These are phyloP conservation scores for Ciconia stormi DNA, from an alignment of 2,113 vertebrate genomes.

Conservation along the genomic window DNA sequence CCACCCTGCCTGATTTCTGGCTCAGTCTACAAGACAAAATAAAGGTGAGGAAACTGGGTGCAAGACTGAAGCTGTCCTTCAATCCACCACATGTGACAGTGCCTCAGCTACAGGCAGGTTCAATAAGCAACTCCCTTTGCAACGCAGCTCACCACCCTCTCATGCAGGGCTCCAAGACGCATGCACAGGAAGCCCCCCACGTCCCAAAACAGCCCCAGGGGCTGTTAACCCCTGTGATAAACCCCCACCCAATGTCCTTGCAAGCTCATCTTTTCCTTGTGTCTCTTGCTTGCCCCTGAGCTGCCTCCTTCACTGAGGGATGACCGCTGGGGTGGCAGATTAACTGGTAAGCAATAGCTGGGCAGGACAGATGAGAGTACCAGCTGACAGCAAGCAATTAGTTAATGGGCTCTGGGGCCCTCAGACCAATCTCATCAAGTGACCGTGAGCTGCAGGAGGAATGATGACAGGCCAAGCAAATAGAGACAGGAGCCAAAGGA, in stretches of 20 bases:
- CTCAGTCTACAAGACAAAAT: not conserved
- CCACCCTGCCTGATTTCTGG: not conserved
- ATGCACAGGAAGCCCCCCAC: too few species aligned
- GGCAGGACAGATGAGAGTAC: not conserved
- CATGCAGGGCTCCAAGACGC: not conserved
- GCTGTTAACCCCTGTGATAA: not conserved
- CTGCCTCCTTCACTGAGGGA: not conserved
- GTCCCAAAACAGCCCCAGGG: not conserved
- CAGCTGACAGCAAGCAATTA: conserved; percentile 46
- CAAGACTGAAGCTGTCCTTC: not conserved
- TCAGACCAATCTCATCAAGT: conserved; percentile 41
- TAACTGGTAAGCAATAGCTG: conserved; percentile 2
- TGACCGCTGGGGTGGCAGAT: not conserved
- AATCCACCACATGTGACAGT: not conserved
- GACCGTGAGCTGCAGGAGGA: not conserved
- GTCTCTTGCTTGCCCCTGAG: not conserved
- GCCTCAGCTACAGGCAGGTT: not conserved
- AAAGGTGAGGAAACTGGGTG: not conserved
- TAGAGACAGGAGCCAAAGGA: not conserved
- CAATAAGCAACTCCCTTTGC: not conserved
- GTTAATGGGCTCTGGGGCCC: conserved; percentile 54
- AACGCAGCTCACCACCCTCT: not conserved
- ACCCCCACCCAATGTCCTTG: not conserved
- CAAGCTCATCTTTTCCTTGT: not conserved
- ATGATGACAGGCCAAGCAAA: conserved; percentile 1